Base-by-base conservation (phyloP, 2,888 invertebrate genomes). In the Sepiola atlantica region DNA sequence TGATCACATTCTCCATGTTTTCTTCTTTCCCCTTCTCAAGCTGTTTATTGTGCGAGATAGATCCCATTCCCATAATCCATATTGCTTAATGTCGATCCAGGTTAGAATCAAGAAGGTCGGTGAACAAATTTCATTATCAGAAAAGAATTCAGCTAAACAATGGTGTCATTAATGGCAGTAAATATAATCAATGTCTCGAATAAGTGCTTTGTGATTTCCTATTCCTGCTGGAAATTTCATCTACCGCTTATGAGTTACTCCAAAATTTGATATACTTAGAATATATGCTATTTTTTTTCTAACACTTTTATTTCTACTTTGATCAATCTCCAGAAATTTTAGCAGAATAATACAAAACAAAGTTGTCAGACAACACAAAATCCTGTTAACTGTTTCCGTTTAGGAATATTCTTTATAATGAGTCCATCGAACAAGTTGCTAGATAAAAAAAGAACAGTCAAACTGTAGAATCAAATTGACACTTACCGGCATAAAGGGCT, bases 101-200 rank as follows among this genome's bases (percentile, higher is more conserved):
- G n/a, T 77, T 77, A n/a, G 77, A 77, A 77, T 77, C 77, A n/a
- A 12, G 77, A 45, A 45, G 45, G 45, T 8, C 2, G 45, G 45
- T 8, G 45, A n/a, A 77, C 77, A 77, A 77, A 77, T 77, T 77
- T 77, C n/a, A 77, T 77, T 77, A 77, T n/a, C 77, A 77, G 16
- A 2, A 4, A 77, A 77, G 77, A n/a, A 77, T 77, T 77, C 77
- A 77, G 16, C 77, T 32, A n/a, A 77, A 77, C 77, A 77, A n/a
- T n/a, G 77, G 77, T 77, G 77, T 77, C n/a, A 77, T 77, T 77
- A 77, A 77, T 77, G 77, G n/a, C n/a, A 77, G 77, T n/a, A 77
- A 77, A 77, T 77, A 16, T 32, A 77, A 77, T 77, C n/a, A 77
- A 32, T 77, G 77, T 77, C 77, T 12, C 77, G 16, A 32, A n/a